phyloP scores from a whole-genome alignment of 1,140 invertebrate species.

The Achatina immaculata region DNA sequence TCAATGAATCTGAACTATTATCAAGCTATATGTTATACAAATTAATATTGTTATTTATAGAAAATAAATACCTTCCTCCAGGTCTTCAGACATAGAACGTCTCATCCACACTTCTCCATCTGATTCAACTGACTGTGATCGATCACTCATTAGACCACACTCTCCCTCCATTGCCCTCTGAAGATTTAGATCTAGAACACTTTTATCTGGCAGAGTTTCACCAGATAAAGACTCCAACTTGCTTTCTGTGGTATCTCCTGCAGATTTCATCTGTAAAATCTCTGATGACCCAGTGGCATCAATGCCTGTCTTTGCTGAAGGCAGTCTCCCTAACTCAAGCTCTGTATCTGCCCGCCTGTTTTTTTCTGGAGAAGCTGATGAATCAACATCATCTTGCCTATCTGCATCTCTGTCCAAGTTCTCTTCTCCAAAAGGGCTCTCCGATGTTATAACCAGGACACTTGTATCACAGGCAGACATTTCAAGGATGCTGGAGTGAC shows the following conservation, averaged over 20 bases:
- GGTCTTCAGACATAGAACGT: conserved; percentile 22
- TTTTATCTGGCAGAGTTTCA: neutral
- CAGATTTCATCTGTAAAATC: neutral
- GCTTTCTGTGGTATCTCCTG: neutral
- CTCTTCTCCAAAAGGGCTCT: conserved; percentile 1
- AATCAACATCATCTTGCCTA: neutral
- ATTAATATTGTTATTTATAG: no score
- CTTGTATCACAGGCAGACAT: neutral
- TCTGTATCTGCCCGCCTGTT: neutral
- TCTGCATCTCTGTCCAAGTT: neutral
- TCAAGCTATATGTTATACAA: no score
- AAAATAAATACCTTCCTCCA: conserved; percentile 2
- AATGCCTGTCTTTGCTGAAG: neutral
- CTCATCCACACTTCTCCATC: conserved; percentile 42
- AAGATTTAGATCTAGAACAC: neutral
- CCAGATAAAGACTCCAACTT: neutral
- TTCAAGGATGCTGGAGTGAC: conserved; percentile 5
- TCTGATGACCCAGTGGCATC: neutral
- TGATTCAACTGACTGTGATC: conserved; percentile 10
- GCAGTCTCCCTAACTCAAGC: neutral
- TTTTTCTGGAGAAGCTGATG: neutral
- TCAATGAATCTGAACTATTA: no score
- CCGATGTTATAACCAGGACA: conserved; percentile 12
- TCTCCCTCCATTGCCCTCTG: neutral
- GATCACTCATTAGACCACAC: neutral